These are phyloP conservation scores for Cyanoliseus patagonus DNA, from an alignment of 2,113 vertebrate genomes.

Conservation along the genomic window DNA sequence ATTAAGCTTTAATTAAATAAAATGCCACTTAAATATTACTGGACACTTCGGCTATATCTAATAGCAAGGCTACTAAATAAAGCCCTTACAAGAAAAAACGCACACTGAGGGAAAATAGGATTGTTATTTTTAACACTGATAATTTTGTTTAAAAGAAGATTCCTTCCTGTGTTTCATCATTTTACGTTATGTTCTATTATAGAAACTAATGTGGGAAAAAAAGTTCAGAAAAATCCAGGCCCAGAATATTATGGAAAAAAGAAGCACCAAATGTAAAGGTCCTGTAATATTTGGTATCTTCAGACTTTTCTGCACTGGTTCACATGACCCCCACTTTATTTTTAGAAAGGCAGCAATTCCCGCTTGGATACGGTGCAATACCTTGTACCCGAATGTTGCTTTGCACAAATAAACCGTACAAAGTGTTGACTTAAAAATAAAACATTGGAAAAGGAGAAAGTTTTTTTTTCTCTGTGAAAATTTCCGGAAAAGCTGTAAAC, in stretches of 20 bases:
- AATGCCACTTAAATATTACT: background rate
- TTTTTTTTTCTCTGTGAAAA: constrained; percentile 75
- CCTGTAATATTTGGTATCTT: constrained; percentile 80
- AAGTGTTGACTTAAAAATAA: constrained; percentile 95
- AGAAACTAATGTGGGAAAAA: constrained; percentile 82
- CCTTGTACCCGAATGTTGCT: constrained; percentile 86
- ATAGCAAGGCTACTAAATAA: constrained; percentile 27
- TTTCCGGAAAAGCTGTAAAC: constrained; percentile 93
- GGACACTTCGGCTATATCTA: background rate
- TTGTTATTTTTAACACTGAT: constrained; percentile 83
- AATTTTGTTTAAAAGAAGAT: constrained; percentile 79
- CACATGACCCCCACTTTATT: constrained; percentile 82
- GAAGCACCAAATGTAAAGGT: constrained; percentile 80
- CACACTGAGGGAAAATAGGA: constrained; percentile 53
- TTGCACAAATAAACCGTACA: constrained; percentile 88
- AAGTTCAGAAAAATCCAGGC: constrained; percentile 78
- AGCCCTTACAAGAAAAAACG: constrained; percentile 47
- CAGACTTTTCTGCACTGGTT: constrained; percentile 79
- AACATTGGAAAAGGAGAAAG: constrained; percentile 78
- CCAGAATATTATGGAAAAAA: constrained; percentile 79
- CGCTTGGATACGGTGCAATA: constrained; percentile 84
- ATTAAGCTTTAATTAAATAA: background rate
- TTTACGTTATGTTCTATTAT: constrained; percentile 74
- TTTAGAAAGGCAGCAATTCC: constrained; percentile 79
- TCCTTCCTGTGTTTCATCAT: constrained; percentile 80